A percentile compares a stretch with the other conserved stretches of the same genome.
Conservation (phyloP, 1,140 invertebrate genomes). For the Pemphigus obesinymphae region DNA sequence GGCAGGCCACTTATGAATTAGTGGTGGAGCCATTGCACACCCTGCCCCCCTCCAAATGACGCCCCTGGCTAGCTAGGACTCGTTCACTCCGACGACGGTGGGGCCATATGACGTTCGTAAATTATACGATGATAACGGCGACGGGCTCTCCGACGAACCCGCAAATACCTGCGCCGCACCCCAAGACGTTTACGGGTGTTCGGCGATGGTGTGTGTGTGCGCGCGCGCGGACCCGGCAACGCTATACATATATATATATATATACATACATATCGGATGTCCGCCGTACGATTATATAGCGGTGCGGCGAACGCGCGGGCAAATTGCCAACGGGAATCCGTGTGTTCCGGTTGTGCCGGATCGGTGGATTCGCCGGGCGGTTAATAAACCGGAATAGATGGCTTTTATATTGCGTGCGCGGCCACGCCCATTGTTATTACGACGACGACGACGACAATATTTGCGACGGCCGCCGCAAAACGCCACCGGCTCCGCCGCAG, state of each 20-base stretch:
- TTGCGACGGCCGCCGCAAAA: not conserved
- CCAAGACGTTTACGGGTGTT: too few species aligned
- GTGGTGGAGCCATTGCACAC: too few species aligned
- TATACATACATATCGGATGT: too few species aligned
- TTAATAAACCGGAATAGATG: slow-evolving; percentile 42
- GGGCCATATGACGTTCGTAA: not conserved
- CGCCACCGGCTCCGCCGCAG: not conserved
- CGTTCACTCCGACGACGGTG: too few species aligned
- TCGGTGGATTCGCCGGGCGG: slow-evolving; percentile 39
- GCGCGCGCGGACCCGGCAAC: not conserved
- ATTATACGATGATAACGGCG: too few species aligned
- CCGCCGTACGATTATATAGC: not conserved
- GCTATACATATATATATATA: too few species aligned
- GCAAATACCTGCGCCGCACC: not conserved
- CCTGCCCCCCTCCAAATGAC: too few species aligned
- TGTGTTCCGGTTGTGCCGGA: slow-evolving; percentile 39
- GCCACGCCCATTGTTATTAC: slow-evolving; percentile 25
- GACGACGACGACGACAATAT: slow-evolving; percentile 22
- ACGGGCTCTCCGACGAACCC: not conserved
- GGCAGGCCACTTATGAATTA: too few species aligned
- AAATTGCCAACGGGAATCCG: slow-evolving; percentile 31
- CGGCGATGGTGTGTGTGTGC: not conserved
- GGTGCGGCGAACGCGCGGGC: not conserved
- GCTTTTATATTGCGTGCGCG: slow-evolving; percentile 35
- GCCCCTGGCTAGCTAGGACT: too few species aligned